Evolutionary conservation across 2,888 invertebrate genomes (phyloP).

Genomic region (Fragum fragum): DNA sequence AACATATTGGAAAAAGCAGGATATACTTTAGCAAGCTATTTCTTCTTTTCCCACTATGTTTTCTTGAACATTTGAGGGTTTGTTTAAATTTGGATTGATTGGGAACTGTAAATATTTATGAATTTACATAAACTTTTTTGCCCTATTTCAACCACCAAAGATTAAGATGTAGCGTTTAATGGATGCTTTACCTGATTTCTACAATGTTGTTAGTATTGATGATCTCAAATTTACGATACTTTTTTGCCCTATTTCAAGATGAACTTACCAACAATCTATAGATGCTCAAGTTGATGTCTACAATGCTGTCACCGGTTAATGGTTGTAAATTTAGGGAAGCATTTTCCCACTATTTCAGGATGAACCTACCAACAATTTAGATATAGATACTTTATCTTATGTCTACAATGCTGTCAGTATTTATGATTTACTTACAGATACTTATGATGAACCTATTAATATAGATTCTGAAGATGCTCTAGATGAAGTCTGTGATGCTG

Average conservation of each 20-base stretch:
- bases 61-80: too few species aligned
- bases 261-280: conserved; percentile 99
- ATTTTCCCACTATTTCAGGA: conserved; percentile 90
- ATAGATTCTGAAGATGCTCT: conserved; percentile 99
- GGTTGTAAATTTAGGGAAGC: too few species aligned
- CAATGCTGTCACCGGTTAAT: conserved; percentile 97
- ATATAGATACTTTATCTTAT: conserved; percentile 91
- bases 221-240: conserved; percentile 88
- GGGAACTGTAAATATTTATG: too few species aligned
- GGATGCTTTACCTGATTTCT: conserved; percentile 90
- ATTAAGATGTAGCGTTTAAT: conserved; percentile 99
- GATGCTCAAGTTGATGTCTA: conserved; percentile 99
- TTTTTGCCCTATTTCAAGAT: too few species aligned
- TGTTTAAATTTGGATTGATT: too few species aligned
- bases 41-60: too few species aligned
- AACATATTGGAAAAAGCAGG: too few species aligned
- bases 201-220: conserved; percentile 91
- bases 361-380: conserved; percentile 99
- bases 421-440: conserved; percentile 90
- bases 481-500: conserved; percentile 97
- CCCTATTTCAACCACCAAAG: too few species aligned
- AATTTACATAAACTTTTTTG: too few species aligned
- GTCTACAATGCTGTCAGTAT: conserved; percentile 91
- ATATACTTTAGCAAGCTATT: too few species aligned
- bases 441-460: conserved; percentile 99